Evolutionary conservation across 2,113 vertebrate species (phyloP).

Genomic region (Microcebus jonahi): DNA sequence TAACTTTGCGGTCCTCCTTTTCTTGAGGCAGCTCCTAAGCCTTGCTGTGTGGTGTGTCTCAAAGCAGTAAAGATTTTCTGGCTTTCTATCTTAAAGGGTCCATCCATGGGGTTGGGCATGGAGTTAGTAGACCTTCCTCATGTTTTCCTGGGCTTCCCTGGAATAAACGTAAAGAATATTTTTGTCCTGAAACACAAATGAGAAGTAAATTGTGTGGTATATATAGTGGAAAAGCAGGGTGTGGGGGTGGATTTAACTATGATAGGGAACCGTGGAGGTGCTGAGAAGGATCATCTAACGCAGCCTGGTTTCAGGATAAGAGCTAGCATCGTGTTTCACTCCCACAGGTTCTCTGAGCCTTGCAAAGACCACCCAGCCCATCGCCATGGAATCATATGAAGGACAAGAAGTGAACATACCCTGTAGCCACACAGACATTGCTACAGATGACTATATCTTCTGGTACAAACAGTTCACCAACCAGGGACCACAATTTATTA

Average conservation of each 20-base stretch:
- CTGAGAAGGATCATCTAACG: not conserved
- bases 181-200: not conserved
- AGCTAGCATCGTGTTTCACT: not conserved
- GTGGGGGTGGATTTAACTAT: not conserved
- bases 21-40: not conserved
- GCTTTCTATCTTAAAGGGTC: not conserved
- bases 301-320: not conserved
- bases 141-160: not conserved
- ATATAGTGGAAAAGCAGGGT: no score
- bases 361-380: slow-evolving; percentile 54
- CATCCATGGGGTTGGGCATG: not conserved
- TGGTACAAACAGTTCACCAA: slow-evolving; percentile 64
- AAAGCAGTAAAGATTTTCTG: not conserved
- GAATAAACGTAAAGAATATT: not conserved
- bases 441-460: slow-evolving; percentile 28
- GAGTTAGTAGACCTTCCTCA: not conserved
- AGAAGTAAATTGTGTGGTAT: not conserved
- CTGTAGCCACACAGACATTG: slow-evolving; percentile 36
- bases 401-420: slow-evolving; percentile 58
- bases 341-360: slow-evolving; percentile 29
- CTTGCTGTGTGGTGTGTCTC: not conserved
- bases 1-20: not conserved
- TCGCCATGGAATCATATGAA: not conserved
- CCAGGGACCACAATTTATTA: slow-evolving; percentile 23
- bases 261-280: not conserved